Evolutionary conservation across 2,113 vertebrate species (phyloP), one percentile per base, ranked within the genome.

Genomic region (Macaca nemestrina): DNA sequence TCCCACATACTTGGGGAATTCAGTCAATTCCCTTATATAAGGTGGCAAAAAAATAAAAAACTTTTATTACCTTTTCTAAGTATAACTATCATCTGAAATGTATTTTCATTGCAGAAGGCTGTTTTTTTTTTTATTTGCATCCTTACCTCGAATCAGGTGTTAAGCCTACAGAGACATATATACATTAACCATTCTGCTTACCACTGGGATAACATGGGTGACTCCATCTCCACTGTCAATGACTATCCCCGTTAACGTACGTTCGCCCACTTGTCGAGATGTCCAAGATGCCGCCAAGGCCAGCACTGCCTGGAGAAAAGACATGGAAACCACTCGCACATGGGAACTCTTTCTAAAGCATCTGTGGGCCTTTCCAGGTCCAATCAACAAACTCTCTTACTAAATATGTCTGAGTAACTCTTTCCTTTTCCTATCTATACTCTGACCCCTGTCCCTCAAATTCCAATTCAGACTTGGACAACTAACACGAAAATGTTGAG

Each of bases 231-330:
- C 99, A 0, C 99, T 99, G 84, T 99, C 99, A 0, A 99, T 99
- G 96, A 99, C 99, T 40, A 98, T 98, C 6, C 99, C 99, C 0
- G 99, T 99, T 89, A 99, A 98, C 4, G 99, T 99, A 12, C 99
- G 98, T 18, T 99, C 98, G 16, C 99, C 99, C 4, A 99, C 99
- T 93, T 99, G 99, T 20, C 99, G 98, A 8, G 99, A 99, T 0
- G 99, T 99, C 99, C 99, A 99, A 2, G 99, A 99, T 3, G 99
- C 99, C 5, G 99, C 99, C 12, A 99, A 97, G 52, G 99, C 99
- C 97, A 99, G 94, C 97, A 99, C 99, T 17, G 99, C 99, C 99
- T 99, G 52, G 18, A 68, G 92, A 43, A 50, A 61, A 97, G 81
- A 97, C 23, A 40, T 0, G 43, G 9, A n/a, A 57, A 45, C 25